These are phyloP conservation scores for Eulemur rubriventer DNA, from an alignment of 2,797 vertebrate species.

Conservation along the genomic window DNA sequence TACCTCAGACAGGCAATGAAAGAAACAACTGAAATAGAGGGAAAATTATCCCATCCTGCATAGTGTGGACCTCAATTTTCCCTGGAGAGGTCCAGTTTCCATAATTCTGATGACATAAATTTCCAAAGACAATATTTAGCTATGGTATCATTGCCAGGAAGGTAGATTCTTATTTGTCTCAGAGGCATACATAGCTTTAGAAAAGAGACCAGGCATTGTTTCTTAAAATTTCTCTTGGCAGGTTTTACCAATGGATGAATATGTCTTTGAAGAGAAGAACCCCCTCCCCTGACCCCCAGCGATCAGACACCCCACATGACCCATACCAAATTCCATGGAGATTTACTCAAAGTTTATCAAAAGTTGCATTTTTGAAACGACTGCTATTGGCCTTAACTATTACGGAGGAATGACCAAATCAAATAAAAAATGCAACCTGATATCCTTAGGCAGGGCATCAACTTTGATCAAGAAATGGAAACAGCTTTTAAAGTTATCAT, in stretches of 20 bases:
- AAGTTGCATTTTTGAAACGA: background rate
- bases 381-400: background rate
- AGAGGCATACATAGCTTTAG: background rate
- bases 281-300: too few species aligned
- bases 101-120: background rate
- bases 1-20: background rate
- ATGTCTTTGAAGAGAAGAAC: background rate
- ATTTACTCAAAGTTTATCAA: background rate
- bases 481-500: background rate
- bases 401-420: background rate
- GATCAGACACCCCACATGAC: background rate
- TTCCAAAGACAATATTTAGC: background rate
- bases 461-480: background rate
- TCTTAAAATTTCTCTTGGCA: background rate
- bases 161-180: background rate
- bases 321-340: background rate
- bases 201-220: background rate
- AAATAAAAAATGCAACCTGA: background rate
- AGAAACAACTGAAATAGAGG: background rate
- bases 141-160: background rate
- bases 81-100: background rate
- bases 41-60: background rate
- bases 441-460: background rate
- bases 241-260: background rate
- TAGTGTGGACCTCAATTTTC: background rate